Percentiles rank a stretch among this genome's conserved stretches.
These are phyloP conservation scores for Cabera pusaria DNA, from an alignment of 2,888 invertebrate species.

Conservation along the genomic window DNA sequence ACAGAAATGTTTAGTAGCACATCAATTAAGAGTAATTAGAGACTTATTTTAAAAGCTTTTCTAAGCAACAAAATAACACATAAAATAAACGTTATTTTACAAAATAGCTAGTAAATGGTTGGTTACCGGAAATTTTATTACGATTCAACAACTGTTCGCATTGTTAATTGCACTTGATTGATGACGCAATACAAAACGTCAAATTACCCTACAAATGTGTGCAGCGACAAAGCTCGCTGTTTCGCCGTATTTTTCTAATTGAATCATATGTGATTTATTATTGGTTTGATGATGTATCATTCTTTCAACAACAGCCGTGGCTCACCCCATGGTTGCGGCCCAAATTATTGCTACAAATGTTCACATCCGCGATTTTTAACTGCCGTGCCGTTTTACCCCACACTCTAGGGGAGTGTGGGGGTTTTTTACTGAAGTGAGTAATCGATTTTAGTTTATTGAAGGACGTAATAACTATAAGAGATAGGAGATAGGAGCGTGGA, in stretches of 20 bases:
- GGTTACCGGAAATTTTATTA: slow-evolving; percentile 2
- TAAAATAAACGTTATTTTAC: too few relatives aligned
- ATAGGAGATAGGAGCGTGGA: slow-evolving; percentile 37
- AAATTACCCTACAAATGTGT: slow-evolving; percentile 70
- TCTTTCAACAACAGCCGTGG: slow-evolving; percentile 80
- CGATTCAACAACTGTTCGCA: slow-evolving; percentile 29
- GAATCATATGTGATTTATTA: slow-evolving; percentile 83
- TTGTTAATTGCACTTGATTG: slow-evolving; percentile 74
- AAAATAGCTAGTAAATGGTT: too few relatives aligned
- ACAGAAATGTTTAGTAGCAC: too few relatives aligned
- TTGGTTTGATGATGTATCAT: slow-evolving; percentile 83
- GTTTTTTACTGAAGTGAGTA: slow-evolving; percentile 71
- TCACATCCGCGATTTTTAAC: slow-evolving; percentile 75
- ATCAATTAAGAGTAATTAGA: too few relatives aligned
- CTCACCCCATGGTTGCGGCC: slow-evolving; percentile 73
- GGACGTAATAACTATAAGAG: slow-evolving; percentile 42
- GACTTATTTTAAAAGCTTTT: too few relatives aligned
- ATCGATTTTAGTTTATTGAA: slow-evolving; percentile 63
- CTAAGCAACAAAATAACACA: too few relatives aligned
- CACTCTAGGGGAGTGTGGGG: slow-evolving; percentile 52
- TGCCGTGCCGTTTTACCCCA: slow-evolving; percentile 51
- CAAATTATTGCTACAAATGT: slow-evolving; percentile 80
- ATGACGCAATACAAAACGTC: slow-evolving; percentile 74
- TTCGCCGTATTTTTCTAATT: slow-evolving; percentile 78
- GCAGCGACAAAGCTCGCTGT: slow-evolving; percentile 65